These are phyloP conservation scores for Salmo trutta DNA, from an alignment of 2,797 vertebrate genomes.

Conservation along the genomic window DNA sequence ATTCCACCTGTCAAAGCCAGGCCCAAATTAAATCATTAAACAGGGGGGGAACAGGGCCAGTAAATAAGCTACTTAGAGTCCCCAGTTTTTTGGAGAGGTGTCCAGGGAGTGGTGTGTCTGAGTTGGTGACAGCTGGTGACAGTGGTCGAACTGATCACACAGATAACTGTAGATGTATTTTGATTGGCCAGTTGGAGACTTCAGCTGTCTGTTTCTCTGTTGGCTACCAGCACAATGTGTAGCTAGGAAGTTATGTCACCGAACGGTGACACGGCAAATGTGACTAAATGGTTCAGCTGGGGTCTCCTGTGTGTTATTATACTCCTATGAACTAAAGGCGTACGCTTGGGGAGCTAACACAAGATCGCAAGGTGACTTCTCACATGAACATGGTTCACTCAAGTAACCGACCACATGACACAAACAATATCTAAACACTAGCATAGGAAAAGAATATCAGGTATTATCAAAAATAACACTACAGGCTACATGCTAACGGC, in stretches of 20 bases:
- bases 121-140: neutral
- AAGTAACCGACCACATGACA: neutral
- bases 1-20: conserved; percentile 9
- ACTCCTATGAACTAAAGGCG: neutral
- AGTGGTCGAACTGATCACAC: neutral
- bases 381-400: neutral
- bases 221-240: neutral
- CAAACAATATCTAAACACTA: neutral
- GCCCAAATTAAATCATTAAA: conserved; percentile 1
- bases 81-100: neutral
- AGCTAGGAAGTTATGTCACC: neutral
- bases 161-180: neutral
- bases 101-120: neutral
- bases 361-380: too few species aligned
- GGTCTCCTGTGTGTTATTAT: too few species aligned
- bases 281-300: too few species aligned
- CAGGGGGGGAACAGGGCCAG: neutral
- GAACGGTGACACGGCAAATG: neutral
- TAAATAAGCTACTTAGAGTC: neutral
- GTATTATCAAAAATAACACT: neutral
- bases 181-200: neutral
- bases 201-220: neutral
- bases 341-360: neutral
- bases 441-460: neutral
- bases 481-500: neutral